Evolutionary conservation across 2,113 vertebrate genomes (phyloP).

Genomic region (Coptodon bakossiorum): DNA sequence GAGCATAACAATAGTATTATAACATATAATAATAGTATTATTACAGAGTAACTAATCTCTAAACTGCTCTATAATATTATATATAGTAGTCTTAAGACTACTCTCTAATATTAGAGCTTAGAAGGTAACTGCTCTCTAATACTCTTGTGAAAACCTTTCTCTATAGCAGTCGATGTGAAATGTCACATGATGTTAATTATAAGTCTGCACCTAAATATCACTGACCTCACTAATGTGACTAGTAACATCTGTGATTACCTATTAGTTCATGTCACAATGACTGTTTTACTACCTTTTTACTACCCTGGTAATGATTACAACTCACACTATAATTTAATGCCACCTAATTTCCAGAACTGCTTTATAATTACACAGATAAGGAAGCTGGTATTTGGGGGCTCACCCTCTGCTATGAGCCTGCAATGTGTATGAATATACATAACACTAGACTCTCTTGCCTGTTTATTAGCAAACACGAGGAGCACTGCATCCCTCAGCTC

Average conservation of each 20-base stretch:
- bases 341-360: neutral
- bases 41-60: neutral
- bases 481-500: conserved; percentile 93
- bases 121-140: neutral
- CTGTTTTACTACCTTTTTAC: neutral
- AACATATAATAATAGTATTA: neutral
- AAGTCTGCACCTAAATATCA: neutral
- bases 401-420: neutral
- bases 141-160: neutral
- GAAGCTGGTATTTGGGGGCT: neutral
- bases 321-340: neutral
- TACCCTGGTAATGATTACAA: neutral
- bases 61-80: neutral
- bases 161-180: neutral
- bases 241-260: neutral
- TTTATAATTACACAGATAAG: neutral
- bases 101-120: neutral
- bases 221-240: neutral
- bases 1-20: neutral
- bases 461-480: conserved; percentile 95
- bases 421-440: neutral
- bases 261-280: neutral
- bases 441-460: conserved; percentile 67
- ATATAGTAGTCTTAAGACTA: neutral
- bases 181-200: neutral